Evolutionary conservation across 1,140 invertebrate species (phyloP).

Genomic region (Tetragnatha versicolor): DNA sequence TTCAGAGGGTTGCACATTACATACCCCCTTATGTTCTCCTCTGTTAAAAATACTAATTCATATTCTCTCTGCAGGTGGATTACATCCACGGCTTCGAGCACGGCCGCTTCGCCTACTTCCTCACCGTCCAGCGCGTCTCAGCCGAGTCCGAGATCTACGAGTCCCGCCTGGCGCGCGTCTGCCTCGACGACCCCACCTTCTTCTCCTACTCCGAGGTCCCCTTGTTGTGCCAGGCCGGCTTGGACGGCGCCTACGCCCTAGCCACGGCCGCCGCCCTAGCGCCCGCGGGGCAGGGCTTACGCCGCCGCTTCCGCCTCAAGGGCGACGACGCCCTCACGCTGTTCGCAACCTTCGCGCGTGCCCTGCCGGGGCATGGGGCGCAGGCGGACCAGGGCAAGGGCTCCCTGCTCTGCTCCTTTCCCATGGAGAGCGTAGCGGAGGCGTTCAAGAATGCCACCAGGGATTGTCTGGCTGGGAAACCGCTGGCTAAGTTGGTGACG

Average conservation of each 20-base stretch:
- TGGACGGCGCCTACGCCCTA: conserved; percentile 57
- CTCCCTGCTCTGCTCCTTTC: conserved; percentile 58
- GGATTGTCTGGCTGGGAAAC: conserved; percentile 55
- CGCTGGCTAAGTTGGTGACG: conserved; percentile 9
- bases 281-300: neutral
- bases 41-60: too few species aligned
- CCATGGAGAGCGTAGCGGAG: conserved; percentile 53
- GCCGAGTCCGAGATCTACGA: conserved; percentile 44
- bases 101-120: conserved; percentile 59
- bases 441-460: conserved; percentile 57
- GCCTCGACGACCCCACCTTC: conserved; percentile 57
- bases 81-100: conserved; percentile 60
- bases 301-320: conserved; percentile 4
- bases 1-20: too few species aligned
- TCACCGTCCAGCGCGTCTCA: conserved; percentile 58
- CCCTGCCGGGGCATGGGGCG: neutral
- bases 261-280: conserved; percentile 57
- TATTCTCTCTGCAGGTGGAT: conserved; percentile 42
- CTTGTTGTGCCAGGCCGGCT: conserved; percentile 55
- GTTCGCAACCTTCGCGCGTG: conserved; percentile 57
- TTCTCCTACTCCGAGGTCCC: conserved; percentile 60
- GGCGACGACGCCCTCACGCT: conserved; percentile 31
- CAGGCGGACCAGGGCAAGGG: conserved; percentile 48
- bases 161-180: conserved; percentile 58
- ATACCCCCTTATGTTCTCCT: too few species aligned